phyloP scores from a whole-genome alignment of 1,140 invertebrate genomes.

The Ips typographus region DNA sequence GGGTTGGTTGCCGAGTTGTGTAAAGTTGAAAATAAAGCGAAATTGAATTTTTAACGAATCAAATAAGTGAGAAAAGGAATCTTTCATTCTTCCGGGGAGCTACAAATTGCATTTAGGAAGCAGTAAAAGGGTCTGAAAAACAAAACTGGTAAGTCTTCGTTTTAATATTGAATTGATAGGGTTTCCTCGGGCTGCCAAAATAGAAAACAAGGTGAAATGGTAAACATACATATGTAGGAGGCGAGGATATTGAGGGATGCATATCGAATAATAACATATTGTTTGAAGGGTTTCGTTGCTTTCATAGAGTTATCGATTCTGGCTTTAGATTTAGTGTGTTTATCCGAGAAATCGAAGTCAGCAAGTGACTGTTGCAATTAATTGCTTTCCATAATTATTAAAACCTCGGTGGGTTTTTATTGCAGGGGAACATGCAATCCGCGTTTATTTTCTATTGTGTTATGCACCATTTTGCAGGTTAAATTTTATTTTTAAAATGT shows the following conservation, averaged over 20 bases:
- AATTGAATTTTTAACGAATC: no score
- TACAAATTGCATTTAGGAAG: no score
- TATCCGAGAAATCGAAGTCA: not conserved
- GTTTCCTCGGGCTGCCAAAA: not conserved
- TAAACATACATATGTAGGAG: not conserved
- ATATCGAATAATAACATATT: not conserved
- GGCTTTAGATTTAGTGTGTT: no score
- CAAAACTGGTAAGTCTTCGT: constrained; percentile 2
- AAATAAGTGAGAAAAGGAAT: no score
- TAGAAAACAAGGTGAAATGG: constrained; percentile 3
- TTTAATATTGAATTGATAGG: constrained; percentile 6
- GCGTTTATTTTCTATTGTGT: not conserved
- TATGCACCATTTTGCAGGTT: not conserved
- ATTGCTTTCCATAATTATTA: not conserved
- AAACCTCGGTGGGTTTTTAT: constrained; percentile 1
- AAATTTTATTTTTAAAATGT: constrained; percentile 2
- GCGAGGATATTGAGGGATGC: not conserved
- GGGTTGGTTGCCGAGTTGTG: no score
- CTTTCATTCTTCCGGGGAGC: no score
- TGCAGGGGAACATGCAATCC: constrained; percentile 4
- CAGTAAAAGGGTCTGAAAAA: not conserved
- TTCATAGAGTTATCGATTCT: not conserved
- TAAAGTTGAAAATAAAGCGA: no score
- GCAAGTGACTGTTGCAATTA: not conserved
- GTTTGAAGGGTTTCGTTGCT: not conserved